A percentile compares a stretch with the other conserved stretches of the same genome.
phyloP scores from a whole-genome alignment of 2,113 vertebrate species.

The Nettapus auritus region DNA sequence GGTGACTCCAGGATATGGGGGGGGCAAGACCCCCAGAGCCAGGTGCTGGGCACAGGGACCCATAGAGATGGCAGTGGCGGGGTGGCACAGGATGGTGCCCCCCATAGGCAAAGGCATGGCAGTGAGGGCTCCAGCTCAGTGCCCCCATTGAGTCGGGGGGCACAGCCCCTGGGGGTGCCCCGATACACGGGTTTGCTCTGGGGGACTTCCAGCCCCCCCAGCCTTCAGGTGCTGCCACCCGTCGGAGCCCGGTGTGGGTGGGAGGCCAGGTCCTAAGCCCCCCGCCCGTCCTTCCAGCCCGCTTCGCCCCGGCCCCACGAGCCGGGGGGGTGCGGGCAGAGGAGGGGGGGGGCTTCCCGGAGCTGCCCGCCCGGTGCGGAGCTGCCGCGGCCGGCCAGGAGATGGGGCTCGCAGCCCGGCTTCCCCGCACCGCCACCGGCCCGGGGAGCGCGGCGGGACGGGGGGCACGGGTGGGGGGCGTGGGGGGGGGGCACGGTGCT shows the following conservation, averaged over 20 bases:
- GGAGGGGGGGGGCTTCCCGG: not conserved
- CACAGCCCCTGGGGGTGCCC: too few species aligned
- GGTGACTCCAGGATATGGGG: not conserved
- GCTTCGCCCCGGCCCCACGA: not conserved
- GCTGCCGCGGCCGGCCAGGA: constrained; percentile 44
- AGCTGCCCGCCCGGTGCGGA: not conserved
- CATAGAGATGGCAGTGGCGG: not conserved
- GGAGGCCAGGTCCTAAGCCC: too few species aligned
- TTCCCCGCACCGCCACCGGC: not conserved
- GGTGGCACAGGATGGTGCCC: not conserved
- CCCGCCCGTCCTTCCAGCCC: too few species aligned
- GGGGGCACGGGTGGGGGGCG: not conserved
- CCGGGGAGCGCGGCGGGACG: too few species aligned
- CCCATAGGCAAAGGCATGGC: not conserved
- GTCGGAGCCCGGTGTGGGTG: not conserved
- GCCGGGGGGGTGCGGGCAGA: not conserved
- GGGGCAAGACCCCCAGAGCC: not conserved
- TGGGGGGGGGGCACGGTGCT: not conserved
- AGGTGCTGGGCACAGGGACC: not conserved
- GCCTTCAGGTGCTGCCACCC: not conserved
- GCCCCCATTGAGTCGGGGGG: too few species aligned
- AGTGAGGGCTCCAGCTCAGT: not conserved
- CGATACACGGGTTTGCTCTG: too few species aligned
- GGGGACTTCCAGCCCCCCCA: not conserved
- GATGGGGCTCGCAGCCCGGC: constrained; percentile 53